Conservation (phyloP, 2,888 invertebrate genomes). For the Chouioia cunea region DNA sequence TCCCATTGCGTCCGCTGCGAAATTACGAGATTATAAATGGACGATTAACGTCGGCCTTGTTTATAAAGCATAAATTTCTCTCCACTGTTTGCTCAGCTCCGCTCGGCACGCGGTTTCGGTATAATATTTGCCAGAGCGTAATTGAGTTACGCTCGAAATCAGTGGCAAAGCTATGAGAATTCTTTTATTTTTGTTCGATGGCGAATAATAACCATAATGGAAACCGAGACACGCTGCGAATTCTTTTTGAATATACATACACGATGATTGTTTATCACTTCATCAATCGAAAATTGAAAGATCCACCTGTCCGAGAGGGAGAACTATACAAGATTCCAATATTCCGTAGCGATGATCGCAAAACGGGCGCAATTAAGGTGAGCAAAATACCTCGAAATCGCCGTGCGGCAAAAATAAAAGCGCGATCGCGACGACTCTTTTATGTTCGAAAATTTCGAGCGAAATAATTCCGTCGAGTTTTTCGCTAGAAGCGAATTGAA, state of each 20-base stretch:
- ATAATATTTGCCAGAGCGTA: conserved; percentile 34
- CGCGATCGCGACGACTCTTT: conserved; percentile 30
- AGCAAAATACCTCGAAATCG: conserved; percentile 20
- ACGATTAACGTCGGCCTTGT: conserved; percentile 50
- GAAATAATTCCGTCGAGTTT: no score
- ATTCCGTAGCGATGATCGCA: background rate
- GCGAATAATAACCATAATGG: no score
- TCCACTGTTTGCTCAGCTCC: conserved; percentile 26
- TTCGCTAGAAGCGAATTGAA: no score
- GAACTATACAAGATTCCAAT: conserved; percentile 29
- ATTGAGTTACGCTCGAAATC: conserved; percentile 36
- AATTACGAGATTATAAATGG: conserved; percentile 50
- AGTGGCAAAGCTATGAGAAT: background rate
- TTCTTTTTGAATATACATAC: no score
- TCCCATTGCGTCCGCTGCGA: conserved; percentile 10
- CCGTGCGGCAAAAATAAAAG: conserved; percentile 29
- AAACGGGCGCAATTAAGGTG: no score
- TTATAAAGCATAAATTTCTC: conserved; percentile 47
- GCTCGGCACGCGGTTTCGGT: conserved; percentile 27
- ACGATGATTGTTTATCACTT: no score
- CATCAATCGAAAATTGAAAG: no score
- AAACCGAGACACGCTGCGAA: no score
- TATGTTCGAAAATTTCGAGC: background rate
- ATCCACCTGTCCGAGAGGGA: no score
- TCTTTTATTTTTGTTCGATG: no score